phyloP scores from a whole-genome alignment of 2,888 invertebrate genomes.

The Vanessa cardui region DNA sequence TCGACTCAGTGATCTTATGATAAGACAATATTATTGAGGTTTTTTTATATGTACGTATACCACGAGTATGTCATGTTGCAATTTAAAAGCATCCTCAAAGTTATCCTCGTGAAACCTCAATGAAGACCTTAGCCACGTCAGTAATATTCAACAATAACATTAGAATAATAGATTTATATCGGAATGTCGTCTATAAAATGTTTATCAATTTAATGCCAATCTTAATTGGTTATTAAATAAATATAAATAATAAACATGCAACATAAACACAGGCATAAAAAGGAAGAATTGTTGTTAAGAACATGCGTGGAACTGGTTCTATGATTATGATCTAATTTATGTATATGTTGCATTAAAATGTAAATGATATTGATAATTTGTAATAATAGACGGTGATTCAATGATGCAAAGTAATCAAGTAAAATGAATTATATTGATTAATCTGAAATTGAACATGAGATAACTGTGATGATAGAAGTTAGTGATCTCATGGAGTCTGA shows the following conservation, averaged over 20 bases:
- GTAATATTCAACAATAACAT: neutral
- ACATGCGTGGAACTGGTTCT: slow-evolving; percentile 19
- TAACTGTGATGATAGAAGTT: too few relatives aligned
- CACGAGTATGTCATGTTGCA: neutral
- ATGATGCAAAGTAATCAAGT: neutral
- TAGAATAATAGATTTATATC: neutral
- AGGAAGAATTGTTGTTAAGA: slow-evolving; percentile 6
- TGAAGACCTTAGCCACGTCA: neutral
- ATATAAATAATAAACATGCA: slow-evolving; percentile 11
- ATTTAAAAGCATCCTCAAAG: neutral
- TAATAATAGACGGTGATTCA: neutral
- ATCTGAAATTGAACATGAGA: too few relatives aligned
- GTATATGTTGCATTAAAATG: slow-evolving; percentile 9
- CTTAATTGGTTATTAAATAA: slow-evolving; percentile 8
- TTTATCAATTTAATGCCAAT: neutral
- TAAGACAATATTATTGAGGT: too few relatives aligned
- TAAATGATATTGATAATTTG: neutral
- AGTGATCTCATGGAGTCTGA: too few relatives aligned
- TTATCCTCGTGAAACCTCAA: neutral
- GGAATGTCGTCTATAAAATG: neutral
- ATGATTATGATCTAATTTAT: slow-evolving; percentile 8
- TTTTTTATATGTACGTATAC: neutral
- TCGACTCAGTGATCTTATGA: too few relatives aligned
- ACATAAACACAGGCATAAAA: neutral
- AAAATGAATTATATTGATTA: too few relatives aligned